These are phyloP conservation scores for Streblospio benedicti DNA, from an alignment of 1,140 invertebrate species.

Conservation along the genomic window DNA sequence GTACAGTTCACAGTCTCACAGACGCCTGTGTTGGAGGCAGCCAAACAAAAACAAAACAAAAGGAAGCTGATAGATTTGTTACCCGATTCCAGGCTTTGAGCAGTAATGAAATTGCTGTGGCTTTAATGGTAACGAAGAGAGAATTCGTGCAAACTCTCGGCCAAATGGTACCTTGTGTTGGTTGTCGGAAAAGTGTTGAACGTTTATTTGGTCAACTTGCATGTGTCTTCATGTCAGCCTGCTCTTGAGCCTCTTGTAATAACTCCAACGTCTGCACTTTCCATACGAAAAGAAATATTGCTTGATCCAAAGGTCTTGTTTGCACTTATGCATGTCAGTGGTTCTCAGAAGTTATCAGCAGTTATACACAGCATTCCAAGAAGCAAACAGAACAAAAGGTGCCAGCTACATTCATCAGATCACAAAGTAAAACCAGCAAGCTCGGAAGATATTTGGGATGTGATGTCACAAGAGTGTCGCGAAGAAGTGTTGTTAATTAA, in stretches of 20 bases:
- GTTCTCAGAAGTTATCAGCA: no score
- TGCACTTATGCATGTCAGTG: constrained; percentile 74
- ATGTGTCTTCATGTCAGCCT: constrained; percentile 67
- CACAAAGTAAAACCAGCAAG: constrained; percentile 68
- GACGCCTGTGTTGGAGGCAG: constrained; percentile 65
- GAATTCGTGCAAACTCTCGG: constrained; percentile 73
- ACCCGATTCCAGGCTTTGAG: constrained; percentile 70
- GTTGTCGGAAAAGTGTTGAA: constrained; percentile 81
- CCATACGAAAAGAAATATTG: constrained; percentile 67
- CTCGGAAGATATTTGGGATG: constrained; percentile 65
- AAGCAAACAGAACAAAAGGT: constrained; percentile 76
- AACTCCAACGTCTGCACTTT: constrained; percentile 61
- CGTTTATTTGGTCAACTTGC: constrained; percentile 72
- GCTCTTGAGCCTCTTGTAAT: constrained; percentile 71
- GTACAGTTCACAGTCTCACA: no score
- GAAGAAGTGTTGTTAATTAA: constrained; percentile 79
- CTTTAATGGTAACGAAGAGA: constrained; percentile 71
- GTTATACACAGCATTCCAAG: constrained; percentile 65
- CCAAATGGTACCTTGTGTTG: constrained; percentile 83
- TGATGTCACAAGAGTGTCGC: constrained; percentile 70
- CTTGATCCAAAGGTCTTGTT: constrained; percentile 67
- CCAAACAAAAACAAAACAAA: constrained; percentile 65
- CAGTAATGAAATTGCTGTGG: constrained; percentile 65
- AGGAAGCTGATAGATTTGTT: constrained; percentile 70
- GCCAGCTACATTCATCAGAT: constrained; percentile 76